These are phyloP conservation scores for Antechinus flavipes DNA, from an alignment of 2,113 vertebrate genomes.

Conservation along the genomic window DNA sequence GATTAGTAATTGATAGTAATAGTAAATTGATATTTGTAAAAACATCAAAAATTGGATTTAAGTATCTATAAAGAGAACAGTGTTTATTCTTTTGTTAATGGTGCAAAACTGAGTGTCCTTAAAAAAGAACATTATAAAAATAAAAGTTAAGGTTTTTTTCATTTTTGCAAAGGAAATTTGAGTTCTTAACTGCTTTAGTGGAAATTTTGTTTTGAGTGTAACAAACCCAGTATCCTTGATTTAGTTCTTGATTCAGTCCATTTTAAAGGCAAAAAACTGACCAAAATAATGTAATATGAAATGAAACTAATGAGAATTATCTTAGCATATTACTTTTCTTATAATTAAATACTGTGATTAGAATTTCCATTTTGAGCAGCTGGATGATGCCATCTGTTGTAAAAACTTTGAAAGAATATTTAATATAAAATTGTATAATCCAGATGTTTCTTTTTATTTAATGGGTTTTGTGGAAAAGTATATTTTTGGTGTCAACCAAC, in stretches of 20 bases:
- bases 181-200: neutral
- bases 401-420: conserved; percentile 59
- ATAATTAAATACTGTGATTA: conserved; percentile 49
- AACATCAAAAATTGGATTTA: conserved; percentile 9
- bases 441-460: conserved; percentile 36
- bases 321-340: conserved; percentile 45
- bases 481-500: conserved; percentile 5
- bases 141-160: conserved; percentile 33
- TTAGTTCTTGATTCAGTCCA: conserved; percentile 41
- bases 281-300: conserved; percentile 39
- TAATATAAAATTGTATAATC: conserved; percentile 36
- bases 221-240: conserved; percentile 51
- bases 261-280: conserved; percentile 46
- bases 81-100: conserved; percentile 28
- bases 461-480: conserved; percentile 38
- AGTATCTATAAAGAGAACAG: conserved; percentile 20
- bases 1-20: neutral
- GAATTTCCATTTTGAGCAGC: conserved; percentile 53
- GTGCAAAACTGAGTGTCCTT: conserved; percentile 45
- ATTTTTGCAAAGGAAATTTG: conserved; percentile 16
- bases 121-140: conserved; percentile 33
- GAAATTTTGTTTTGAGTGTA: conserved; percentile 26
- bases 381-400: conserved; percentile 33
- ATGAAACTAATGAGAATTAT: conserved; percentile 42
- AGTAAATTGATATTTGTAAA: conserved; percentile 2